Evolutionary conservation across 1,140 invertebrate species (phyloP).

Genomic region (Cephus cinctus): DNA sequence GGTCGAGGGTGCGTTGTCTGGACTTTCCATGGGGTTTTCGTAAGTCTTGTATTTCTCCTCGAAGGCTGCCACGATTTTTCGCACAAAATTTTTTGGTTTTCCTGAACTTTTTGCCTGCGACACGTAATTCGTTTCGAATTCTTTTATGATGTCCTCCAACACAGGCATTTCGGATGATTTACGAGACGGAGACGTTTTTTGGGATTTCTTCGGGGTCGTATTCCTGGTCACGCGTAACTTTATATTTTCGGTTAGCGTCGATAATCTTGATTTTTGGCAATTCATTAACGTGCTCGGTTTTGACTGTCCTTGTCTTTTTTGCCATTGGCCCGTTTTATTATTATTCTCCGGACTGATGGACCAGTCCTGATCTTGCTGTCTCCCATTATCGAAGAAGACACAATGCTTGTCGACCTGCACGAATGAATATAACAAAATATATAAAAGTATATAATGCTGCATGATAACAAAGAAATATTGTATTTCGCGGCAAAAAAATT

Average conservation of each 20-base stretch:
- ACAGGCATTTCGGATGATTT: constrained; percentile 9
- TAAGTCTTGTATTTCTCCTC: constrained; percentile 25
- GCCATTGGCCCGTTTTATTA: neutral
- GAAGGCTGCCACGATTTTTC: constrained; percentile 32
- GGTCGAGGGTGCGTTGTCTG: neutral
- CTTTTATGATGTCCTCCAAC: constrained; percentile 23
- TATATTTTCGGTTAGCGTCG: neutral
- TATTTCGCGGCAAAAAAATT: too few species aligned
- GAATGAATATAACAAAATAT: too few species aligned
- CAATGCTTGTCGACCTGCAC: too few species aligned
- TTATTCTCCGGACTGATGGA: too few species aligned
- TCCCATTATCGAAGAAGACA: too few species aligned
- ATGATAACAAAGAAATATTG: too few species aligned
- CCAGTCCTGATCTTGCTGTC: too few species aligned
- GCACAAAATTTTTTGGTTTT: constrained; percentile 28
- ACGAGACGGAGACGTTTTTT: neutral
- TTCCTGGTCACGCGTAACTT: neutral
- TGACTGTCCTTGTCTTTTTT: neutral
- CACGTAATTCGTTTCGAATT: constrained; percentile 27
- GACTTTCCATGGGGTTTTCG: neutral
- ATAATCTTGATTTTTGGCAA: neutral
- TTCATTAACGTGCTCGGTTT: neutral
- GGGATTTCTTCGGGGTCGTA: neutral
- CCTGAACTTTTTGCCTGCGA: constrained; percentile 14
- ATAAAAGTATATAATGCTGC: too few species aligned